Evolutionary conservation across 2,888 invertebrate species (phyloP), one percentile per base, ranked within the genome.

Genomic region (Cataglyphis livida): DNA sequence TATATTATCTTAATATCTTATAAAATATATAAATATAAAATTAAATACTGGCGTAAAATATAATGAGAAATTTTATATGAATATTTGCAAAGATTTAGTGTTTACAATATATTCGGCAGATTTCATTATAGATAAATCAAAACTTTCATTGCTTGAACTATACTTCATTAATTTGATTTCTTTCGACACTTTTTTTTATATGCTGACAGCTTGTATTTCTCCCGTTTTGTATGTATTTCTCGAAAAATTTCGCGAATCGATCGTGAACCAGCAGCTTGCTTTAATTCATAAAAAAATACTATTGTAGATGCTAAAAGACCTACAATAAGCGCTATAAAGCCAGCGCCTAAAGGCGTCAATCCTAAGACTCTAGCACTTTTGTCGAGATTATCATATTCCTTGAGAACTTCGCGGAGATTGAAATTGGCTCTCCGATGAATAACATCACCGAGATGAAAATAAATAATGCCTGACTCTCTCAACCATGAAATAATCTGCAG

Each of bases 331-430:
- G 92, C 35, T 0, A 85, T 83, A 51, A 94, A 94, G 18, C 91
- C 94, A 9, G 92, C 93, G 0, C 91, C 92, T n/a, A 94, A 86
- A 4, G 94, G 94, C 6, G 85, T 93, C 3, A 94, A 25, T 6
- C 83, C 81, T 1, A 94, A 86, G 0, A 90, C 88, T 44, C 88
- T 88, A 0, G 90, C 85, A 25, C 35, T 75, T 3, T 89, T 88
- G 3, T 90, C 88, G 57, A 86, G 86, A 6, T 85, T 57, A 61
- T 94, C 93, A 25, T 91, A 86, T 66, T 94, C 94, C 0, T 91
- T 66, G 5, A 90, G 79, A 51, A 94, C 92, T 32, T 93, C 91
- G 3, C 89, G 90, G 12, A 94, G 85, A 71, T 89, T 87, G 0
- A 75, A 66, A n/a, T 81, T 86, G 3, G 91, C 82, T 28, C 91